These are phyloP conservation scores for Sebastes steindachneri DNA, from an alignment of 2,797 vertebrate genomes.

Conservation along the genomic window DNA sequence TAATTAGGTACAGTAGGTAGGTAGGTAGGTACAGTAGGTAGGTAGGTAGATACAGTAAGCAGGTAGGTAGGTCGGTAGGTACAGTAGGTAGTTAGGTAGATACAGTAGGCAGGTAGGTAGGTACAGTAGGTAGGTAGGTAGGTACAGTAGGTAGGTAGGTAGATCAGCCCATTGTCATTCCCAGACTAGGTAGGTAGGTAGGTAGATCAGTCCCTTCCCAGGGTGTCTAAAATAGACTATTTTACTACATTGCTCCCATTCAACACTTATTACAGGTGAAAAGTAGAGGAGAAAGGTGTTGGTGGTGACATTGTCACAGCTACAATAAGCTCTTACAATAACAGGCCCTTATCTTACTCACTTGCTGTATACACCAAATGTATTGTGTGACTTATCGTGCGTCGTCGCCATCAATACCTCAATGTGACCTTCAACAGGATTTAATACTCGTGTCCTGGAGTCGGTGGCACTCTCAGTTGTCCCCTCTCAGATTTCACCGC, in stretches of 20 bases:
- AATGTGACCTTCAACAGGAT: slow-evolving; percentile 54
- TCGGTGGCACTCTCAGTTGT: slow-evolving; percentile 9
- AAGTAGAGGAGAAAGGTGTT: not conserved
- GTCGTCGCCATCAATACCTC: slow-evolving; percentile 32
- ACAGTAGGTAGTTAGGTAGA: no score
- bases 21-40: not conserved
- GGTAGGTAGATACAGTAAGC: not conserved
- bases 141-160: not conserved
- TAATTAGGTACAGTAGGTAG: no score
- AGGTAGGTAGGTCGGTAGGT: fast-evolving
- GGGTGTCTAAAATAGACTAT: not conserved
- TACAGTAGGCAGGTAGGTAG: no score
- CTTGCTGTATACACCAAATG: not conserved
- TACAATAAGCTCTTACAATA: not conserved
- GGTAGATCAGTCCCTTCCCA: no score
- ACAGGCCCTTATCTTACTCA: slow-evolving; percentile 14
- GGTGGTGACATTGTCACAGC: not conserved
- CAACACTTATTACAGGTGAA: not conserved
- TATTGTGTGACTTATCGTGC: slow-evolving; percentile 20
- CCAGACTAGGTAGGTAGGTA: no score
- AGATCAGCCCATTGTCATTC: no score
- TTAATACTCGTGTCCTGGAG: slow-evolving; percentile 27
- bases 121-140: not conserved
- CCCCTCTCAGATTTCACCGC: slow-evolving; percentile 43
- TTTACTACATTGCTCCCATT: not conserved